Conservation (phyloP, 2,113 vertebrate species). For the Vireo altiloquus region DNA sequence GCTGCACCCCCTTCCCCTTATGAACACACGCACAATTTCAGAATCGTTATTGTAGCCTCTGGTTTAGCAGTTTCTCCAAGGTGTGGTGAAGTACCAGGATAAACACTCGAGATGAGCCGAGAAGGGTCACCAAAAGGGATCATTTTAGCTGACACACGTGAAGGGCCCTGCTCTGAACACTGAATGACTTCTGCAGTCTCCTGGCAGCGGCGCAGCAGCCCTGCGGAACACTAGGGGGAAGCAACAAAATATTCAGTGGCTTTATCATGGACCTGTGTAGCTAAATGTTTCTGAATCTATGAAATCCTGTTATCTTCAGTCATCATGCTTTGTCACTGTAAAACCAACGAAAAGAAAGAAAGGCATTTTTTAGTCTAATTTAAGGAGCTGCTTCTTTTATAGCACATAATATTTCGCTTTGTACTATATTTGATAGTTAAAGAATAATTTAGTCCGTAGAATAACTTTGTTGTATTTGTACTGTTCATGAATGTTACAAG, state of each 20-base stretch:
- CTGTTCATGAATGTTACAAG: conserved; percentile 79
- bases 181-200: conserved; percentile 45
- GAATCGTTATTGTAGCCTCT: conserved; percentile 62
- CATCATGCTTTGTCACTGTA: conserved; percentile 74
- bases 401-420: conserved; percentile 80
- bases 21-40: conserved; percentile 67
- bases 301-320: conserved; percentile 65
- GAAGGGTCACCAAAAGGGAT: not conserved
- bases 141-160: conserved; percentile 20
- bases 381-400: conserved; percentile 83
- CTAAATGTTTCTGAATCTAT: conserved; percentile 69
- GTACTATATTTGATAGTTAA: conserved; percentile 81
- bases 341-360: conserved; percentile 54
- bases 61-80: conserved; percentile 55
- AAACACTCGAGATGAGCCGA: not conserved
- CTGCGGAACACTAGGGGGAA: conserved; percentile 25
- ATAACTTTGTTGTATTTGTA: conserved; percentile 77
- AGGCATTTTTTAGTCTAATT: conserved; percentile 76
- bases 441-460: conserved; percentile 77
- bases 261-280: conserved; percentile 67
- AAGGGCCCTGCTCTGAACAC: not conserved
- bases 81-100: conserved; percentile 59
- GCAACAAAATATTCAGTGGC: conserved; percentile 34
- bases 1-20: conserved; percentile 64
- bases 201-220: conserved; percentile 14